Evolutionary conservation across 2,113 vertebrate species (phyloP), one percentile per base, ranked within the genome.

Genomic region (Nyctibius bracteatus): DNA sequence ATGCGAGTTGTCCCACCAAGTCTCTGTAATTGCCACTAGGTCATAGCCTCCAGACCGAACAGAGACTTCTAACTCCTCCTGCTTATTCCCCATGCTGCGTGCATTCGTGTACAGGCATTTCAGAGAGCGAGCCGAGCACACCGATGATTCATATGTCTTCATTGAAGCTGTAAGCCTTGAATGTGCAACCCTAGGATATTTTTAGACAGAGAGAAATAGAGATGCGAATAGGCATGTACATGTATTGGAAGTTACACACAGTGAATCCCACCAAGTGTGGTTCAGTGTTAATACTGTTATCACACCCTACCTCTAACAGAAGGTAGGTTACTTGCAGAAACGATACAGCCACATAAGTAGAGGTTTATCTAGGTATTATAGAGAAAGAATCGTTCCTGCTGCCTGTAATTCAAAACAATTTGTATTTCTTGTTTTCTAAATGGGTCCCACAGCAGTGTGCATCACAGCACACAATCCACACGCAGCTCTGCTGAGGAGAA

Each of bases 241-340:
- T 10, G 8, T 65, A 37, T 47, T 65, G 49, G 44, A 88, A 92
- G 25, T 52, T 68, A 88, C 23, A 31, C 28, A 91, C 92, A 95
- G 33, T 43, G 31, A 91, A 92, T 74, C 71, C n/a, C 52, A 77
- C 43, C 49, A 91, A 33, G n/a, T 37, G 54, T 63, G 31, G 43
- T 58, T 90, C 35, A 68, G 28, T 11, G 10, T 51, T 92, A 49
- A 44, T 46, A 70, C 57, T 46, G 25, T 43, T 84, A 67, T 33
- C 72, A 92, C 17, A 24, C 6, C 18, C 55, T 54, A 31, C 22
- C 12, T 73, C 18, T 30, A 78, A 71, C 41, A 81, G 65, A 94
- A 96, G 71, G 8, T 3, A 81, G 41, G 41, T 46, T 92, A 70
- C 88, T 84, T 74, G 33, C n/a, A 88, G 88, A 88, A 97, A 96